Percentiles rank a stretch among this genome's conserved stretches.
Evolutionary conservation across 2,797 vertebrate genomes (phyloP).

Genomic region (Lithobates pipiens): DNA sequence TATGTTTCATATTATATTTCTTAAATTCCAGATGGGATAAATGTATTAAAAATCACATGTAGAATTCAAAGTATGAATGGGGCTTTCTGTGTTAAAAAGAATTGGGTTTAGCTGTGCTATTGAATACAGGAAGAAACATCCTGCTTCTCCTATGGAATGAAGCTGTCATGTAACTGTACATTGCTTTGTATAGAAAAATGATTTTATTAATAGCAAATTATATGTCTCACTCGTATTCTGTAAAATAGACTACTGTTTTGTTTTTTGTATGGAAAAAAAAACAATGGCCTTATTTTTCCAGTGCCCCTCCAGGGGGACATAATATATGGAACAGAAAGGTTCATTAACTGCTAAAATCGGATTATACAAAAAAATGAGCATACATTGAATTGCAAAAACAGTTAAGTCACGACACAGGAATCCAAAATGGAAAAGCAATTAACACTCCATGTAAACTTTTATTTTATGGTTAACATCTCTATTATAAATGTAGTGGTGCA

Average conservation of each 20-base stretch:
- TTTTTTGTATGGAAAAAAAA: conserved; percentile 34
- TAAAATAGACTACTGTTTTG: conserved; percentile 57
- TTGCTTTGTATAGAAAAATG: conserved; percentile 53
- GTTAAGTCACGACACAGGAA: conserved; percentile 35
- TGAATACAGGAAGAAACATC: conserved; percentile 19
- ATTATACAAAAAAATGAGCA: conserved; percentile 42
- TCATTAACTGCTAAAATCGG: conserved; percentile 52
- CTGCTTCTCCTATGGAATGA: conserved; percentile 5
- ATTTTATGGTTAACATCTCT: neutral
- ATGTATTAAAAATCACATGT: conserved; percentile 27
- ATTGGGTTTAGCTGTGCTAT: conserved; percentile 20
- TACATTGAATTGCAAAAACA: conserved; percentile 48
- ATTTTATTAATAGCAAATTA: conserved; percentile 50
- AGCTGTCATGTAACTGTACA: conserved; percentile 13
- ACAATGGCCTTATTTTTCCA: conserved; percentile 48
- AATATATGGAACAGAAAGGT: conserved; percentile 47
- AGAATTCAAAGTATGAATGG: conserved; percentile 38
- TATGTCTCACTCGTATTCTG: conserved; percentile 10
- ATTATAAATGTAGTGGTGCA: neutral
- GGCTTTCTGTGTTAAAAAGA: conserved; percentile 40
- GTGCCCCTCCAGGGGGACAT: conserved; percentile 48
- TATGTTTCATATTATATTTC: conserved; percentile 50
- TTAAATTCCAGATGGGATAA: conserved; percentile 40
- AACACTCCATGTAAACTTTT: conserved; percentile 7
- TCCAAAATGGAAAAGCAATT: conserved; percentile 48